phyloP scores from a whole-genome alignment of 30 jellyfish, hydroid and myxozoan genomes.

The Cassiopea xamachana region DNA sequence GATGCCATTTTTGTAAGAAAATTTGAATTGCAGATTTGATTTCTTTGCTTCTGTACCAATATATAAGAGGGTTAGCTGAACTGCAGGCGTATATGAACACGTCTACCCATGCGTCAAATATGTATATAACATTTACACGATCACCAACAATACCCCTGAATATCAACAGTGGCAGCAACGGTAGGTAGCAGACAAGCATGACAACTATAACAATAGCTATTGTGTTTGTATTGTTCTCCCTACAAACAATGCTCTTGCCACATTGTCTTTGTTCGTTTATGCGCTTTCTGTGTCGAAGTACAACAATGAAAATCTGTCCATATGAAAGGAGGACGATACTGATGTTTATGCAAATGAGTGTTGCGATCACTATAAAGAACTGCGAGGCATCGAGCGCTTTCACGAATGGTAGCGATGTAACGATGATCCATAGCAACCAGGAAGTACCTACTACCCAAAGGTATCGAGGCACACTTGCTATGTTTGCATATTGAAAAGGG shows the following conservation, averaged over 20 bases:
- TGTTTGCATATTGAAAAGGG: slow-evolving; percentile 58
- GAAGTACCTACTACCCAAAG: slow-evolving; percentile 4
- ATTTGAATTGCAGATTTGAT: slow-evolving; percentile 43
- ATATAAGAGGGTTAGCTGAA: slow-evolving; percentile 64
- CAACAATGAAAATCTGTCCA: slow-evolving; percentile 65
- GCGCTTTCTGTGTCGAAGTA: slow-evolving; percentile 61
- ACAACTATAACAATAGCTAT: slow-evolving; percentile 64
- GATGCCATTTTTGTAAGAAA: slow-evolving; percentile 52
- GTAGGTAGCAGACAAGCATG: slow-evolving; percentile 67
- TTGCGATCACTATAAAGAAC: slow-evolving; percentile 58
- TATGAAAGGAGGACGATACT: slow-evolving; percentile 47
- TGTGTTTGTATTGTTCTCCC: slow-evolving; percentile 67
- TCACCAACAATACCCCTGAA: slow-evolving; percentile 66
- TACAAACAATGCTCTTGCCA: slow-evolving; percentile 32
- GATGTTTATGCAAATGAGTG: slow-evolving; percentile 33
- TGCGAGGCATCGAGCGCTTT: slow-evolving; percentile 50
- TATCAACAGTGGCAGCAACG: slow-evolving; percentile 58
- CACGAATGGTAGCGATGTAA: slow-evolving; percentile 45
- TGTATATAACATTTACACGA: slow-evolving; percentile 36
- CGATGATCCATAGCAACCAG: slow-evolving; percentile 52
- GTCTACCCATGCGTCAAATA: slow-evolving; percentile 73
- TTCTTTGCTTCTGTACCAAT: slow-evolving; percentile 78
- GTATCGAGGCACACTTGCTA: slow-evolving; percentile 55
- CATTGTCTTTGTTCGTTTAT: slow-evolving; percentile 45
- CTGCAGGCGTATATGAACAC: slow-evolving; percentile 73